phyloP scores from a whole-genome alignment of 2,888 invertebrate species.

The Macropis europaea region DNA sequence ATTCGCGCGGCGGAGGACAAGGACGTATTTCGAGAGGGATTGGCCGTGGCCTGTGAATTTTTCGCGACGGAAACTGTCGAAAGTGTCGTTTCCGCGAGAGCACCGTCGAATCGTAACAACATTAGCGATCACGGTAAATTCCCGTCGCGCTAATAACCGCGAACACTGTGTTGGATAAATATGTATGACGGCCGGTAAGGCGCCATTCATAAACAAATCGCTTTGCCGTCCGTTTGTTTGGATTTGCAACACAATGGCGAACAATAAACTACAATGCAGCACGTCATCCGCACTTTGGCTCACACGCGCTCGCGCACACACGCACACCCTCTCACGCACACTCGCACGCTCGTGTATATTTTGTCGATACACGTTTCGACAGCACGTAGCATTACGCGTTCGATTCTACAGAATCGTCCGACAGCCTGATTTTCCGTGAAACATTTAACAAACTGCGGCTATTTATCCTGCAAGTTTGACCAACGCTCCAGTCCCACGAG shows the following conservation, averaged over 20 bases:
- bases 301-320: conserved; percentile 31
- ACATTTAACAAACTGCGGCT: conserved; percentile 36
- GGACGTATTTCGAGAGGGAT: not conserved
- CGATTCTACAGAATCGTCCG: conserved; percentile 22
- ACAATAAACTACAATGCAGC: conserved; percentile 45
- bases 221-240: conserved; percentile 41
- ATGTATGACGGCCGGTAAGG: conserved; percentile 51
- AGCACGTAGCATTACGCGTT: conserved; percentile 11
- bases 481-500: too few species aligned
- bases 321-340: conserved; percentile 28
- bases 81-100: not conserved
- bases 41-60: not conserved
- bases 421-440: conserved; percentile 24
- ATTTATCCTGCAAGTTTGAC: conserved; percentile 26
- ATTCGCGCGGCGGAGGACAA: not conserved
- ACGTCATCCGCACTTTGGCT: conserved; percentile 43
- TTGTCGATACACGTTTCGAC: conserved; percentile 43
- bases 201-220: conserved; percentile 62
- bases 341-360: conserved; percentile 33
- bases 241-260: conserved; percentile 55
- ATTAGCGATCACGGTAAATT: conserved; percentile 12
- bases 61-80: conserved; percentile 1
- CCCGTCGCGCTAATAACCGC: conserved; percentile 24
- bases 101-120: not conserved
- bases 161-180: conserved; percentile 47